Conservation (phyloP, 2,888 invertebrate species). For the Zele albiditarsus region DNA sequence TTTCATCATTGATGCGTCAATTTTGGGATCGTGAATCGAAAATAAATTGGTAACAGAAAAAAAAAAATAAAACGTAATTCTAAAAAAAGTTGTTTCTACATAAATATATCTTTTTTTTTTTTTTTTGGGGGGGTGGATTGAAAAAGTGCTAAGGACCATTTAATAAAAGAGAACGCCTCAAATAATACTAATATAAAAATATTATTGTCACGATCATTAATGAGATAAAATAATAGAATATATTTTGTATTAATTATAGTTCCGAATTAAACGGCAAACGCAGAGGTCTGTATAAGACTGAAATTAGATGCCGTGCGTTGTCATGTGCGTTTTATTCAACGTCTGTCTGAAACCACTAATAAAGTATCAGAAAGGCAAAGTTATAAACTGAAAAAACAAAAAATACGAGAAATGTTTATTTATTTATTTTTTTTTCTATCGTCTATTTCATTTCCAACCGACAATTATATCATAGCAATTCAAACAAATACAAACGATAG, state of each 20-base stretch:
- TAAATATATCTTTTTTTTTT: not conserved
- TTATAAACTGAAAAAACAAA: constrained; percentile 6
- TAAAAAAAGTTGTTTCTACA: not conserved
- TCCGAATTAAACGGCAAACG: constrained; percentile 59
- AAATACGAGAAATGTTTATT: constrained; percentile 28
- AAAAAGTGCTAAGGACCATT: constrained; percentile 41
- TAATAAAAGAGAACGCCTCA: constrained; percentile 28
- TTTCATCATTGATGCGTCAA: constrained; percentile 44
- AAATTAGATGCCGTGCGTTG: constrained; percentile 49
- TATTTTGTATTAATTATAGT: constrained; percentile 68
- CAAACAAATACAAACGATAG: not conserved
- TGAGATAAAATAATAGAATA: constrained; percentile 62
- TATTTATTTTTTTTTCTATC: constrained; percentile 21
- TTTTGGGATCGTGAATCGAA: not conserved
- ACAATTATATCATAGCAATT: not conserved
- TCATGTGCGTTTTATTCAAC: constrained; percentile 56
- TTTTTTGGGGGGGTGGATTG: too few relatives aligned
- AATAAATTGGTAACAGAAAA: constrained; percentile 25
- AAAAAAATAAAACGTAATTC: constrained; percentile 18
- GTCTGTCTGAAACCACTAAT: constrained; percentile 55
- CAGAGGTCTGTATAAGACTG: constrained; percentile 56
- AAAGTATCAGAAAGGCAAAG: constrained; percentile 37
- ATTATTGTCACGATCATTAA: constrained; percentile 59
- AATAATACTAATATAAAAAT: constrained; percentile 48
- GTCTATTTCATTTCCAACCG: constrained; percentile 6